Percentiles rank a stretch among this genome's conserved stretches.
Evolutionary conservation across 1,140 invertebrate genomes (phyloP).

Genomic region (Lasioglossum albipes): DNA sequence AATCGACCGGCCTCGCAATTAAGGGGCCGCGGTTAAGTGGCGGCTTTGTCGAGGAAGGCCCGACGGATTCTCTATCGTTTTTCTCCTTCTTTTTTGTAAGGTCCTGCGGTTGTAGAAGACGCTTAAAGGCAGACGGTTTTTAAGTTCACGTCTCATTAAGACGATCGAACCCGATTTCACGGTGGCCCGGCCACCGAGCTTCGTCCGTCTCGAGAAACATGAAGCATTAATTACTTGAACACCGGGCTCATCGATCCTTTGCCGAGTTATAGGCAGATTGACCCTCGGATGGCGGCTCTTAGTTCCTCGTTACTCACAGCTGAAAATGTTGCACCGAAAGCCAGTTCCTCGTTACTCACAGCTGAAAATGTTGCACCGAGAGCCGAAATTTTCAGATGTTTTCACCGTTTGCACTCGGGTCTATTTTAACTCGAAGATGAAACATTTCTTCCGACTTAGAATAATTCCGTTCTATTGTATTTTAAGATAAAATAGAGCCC

Average conservation of each 20-base stretch:
- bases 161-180: conserved; percentile 26
- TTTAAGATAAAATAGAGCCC: no score
- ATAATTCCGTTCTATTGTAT: no score
- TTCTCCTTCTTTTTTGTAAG: not conserved
- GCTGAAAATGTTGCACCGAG: no score
- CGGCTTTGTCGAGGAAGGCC: conserved; percentile 26
- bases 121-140: conserved; percentile 23
- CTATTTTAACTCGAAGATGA: no score
- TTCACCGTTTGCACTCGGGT: no score
- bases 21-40: conserved; percentile 18
- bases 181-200: not conserved
- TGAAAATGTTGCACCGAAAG: no score
- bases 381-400: no score
- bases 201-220: not conserved
- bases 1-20: conserved; percentile 35
- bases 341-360: no score
- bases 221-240: conserved; percentile 41
- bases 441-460: no score
- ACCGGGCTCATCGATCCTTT: not conserved
- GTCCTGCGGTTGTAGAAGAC: conserved; percentile 16
- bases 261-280: not conserved
- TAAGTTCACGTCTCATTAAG: conserved; percentile 45
- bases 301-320: no score
- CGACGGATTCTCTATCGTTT: conserved; percentile 18
- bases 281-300: no score